phyloP scores from a whole-genome alignment of 2,888 invertebrate genomes.

The Lampropteryx suffumata region DNA sequence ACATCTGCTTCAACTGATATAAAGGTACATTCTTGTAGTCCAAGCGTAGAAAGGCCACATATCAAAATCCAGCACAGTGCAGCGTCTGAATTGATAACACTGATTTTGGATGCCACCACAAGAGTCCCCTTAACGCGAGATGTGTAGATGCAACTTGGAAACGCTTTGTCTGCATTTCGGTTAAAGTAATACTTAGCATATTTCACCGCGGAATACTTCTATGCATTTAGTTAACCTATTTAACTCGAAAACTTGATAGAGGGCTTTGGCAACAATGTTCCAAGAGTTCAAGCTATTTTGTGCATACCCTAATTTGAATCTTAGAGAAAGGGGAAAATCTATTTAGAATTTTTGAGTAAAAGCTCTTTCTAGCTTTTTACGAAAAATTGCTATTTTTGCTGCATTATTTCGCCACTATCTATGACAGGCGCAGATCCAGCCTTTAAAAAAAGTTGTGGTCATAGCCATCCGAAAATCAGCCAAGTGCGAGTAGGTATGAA shows the following conservation, averaged over 20 bases:
- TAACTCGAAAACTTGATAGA: slow-evolving; percentile 29
- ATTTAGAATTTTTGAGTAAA: slow-evolving; percentile 3
- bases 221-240: slow-evolving; percentile 42
- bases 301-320: slow-evolving; percentile 20
- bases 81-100: too few species aligned
- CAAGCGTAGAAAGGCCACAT: too few species aligned
- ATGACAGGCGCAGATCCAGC: too few species aligned
- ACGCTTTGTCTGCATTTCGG: slow-evolving; percentile 36
- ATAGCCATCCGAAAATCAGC: too few species aligned
- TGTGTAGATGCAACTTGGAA: slow-evolving; percentile 32
- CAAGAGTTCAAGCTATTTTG: slow-evolving; percentile 17
- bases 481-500: too few species aligned
- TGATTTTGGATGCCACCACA: too few species aligned
- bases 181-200: slow-evolving; percentile 38
- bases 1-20: too few species aligned
- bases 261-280: slow-evolving; percentile 24
- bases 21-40: too few species aligned
- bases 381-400: not conserved
- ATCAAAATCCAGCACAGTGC: too few species aligned
- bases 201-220: slow-evolving; percentile 42
- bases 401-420: too few species aligned
- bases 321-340: slow-evolving; percentile 1
- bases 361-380: not conserved
- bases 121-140: slow-evolving; percentile 14
- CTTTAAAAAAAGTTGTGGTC: too few species aligned